phyloP scores from a whole-genome alignment of 2,888 invertebrate genomes.

The Dryobotodes eremita region DNA sequence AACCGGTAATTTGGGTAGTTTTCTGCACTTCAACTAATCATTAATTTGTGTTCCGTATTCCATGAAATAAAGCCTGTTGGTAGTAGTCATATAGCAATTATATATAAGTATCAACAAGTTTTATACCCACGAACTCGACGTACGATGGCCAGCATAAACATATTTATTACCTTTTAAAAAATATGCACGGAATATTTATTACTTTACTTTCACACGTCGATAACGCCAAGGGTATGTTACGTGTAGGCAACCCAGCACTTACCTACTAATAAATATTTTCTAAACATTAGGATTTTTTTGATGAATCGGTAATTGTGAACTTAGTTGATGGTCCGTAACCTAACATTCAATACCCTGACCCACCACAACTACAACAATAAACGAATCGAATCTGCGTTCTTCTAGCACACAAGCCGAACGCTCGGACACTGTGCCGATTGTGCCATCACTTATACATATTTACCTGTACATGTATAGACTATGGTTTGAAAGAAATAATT shows the following conservation, averaged over 20 bases:
- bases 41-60: conserved; percentile 2
- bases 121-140: background rate
- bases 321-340: background rate
- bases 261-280: background rate
- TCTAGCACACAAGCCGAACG: background rate
- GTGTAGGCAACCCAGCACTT: background rate
- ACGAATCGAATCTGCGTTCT: background rate
- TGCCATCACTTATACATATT: background rate
- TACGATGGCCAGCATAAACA: background rate
- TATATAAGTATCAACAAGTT: background rate
- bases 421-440: background rate
- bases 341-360: background rate
- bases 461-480: background rate
- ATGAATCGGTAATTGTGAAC: background rate
- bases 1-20: background rate
- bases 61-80: conserved; percentile 7
- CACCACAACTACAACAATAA: background rate
- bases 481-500: background rate
- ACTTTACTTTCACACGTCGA: conserved; percentile 1
- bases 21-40: background rate
- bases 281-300: too few relatives aligned
- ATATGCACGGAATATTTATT: background rate
- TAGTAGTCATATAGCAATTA: background rate
- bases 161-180: too few relatives aligned
- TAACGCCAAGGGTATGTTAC: background rate